Percentiles rank a stretch among this genome's conserved stretches.
Conservation (phyloP, 1,140 invertebrate genomes). For the Aricia agestis region DNA sequence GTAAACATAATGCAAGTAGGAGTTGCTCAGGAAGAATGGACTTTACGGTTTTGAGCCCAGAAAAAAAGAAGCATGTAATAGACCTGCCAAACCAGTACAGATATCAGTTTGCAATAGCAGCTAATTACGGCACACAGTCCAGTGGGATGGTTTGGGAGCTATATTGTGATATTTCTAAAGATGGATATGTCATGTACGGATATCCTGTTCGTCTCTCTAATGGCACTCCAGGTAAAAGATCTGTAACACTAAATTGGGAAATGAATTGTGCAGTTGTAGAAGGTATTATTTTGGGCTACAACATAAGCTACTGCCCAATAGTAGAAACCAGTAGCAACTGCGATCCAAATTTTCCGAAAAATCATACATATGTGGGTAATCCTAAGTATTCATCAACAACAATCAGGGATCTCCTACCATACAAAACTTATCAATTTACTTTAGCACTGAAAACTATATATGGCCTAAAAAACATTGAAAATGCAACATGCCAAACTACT, state of each 20-base stretch:
- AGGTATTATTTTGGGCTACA: slow-evolving; percentile 80
- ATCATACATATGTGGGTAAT: slow-evolving; percentile 44
- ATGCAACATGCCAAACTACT: slow-evolving; percentile 80
- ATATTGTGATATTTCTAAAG: slow-evolving; percentile 83
- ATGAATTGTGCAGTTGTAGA: slow-evolving; percentile 83
- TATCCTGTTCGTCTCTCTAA: slow-evolving; percentile 78
- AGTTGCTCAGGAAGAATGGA: slow-evolving; percentile 59
- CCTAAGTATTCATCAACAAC: slow-evolving; percentile 61
- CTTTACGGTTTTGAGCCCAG: slow-evolving; percentile 49
- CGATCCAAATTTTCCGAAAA: slow-evolving; percentile 56
- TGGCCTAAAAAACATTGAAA: slow-evolving; percentile 81
- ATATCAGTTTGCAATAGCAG: slow-evolving; percentile 82
- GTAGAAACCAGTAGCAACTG: slow-evolving; percentile 66
- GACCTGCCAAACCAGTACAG: slow-evolving; percentile 54
- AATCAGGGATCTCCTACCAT: slow-evolving; percentile 81
- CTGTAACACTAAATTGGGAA: slow-evolving; percentile 82
- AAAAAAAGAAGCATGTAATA: slow-evolving; percentile 57
- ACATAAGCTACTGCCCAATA: slow-evolving; percentile 83
- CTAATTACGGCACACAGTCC: slow-evolving; percentile 79
- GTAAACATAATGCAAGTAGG: slow-evolving; percentile 67
- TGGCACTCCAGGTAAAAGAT: slow-evolving; percentile 76
- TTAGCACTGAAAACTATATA: slow-evolving; percentile 84
- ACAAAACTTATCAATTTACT: slow-evolving; percentile 85
- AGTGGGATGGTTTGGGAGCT: slow-evolving; percentile 87
- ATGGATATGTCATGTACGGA: slow-evolving; percentile 81